Conservation (phyloP, 2,113 vertebrate genomes). For the Clarias gariepinus region DNA sequence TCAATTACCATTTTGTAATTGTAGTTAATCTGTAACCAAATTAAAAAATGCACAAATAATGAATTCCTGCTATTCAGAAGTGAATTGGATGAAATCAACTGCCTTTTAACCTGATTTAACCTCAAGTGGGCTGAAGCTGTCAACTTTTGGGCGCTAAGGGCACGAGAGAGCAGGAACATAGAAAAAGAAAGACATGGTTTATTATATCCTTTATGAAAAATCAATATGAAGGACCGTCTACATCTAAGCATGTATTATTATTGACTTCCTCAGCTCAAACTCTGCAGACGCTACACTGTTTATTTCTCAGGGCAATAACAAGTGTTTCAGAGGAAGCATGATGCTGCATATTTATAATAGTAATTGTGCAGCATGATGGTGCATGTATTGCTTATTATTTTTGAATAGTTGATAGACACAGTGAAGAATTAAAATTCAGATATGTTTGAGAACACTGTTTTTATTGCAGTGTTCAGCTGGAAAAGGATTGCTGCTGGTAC, state of each 20-base stretch:
- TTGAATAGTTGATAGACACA: background rate
- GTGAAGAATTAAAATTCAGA: constrained; percentile 2
- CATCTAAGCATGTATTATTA: background rate
- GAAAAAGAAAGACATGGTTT: constrained; percentile 5
- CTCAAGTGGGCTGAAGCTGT: constrained; percentile 2
- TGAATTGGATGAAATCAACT: background rate
- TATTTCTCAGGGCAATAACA: constrained; percentile 23
- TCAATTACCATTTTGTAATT: too few species aligned
- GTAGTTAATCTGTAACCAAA: background rate
- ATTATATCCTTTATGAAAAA: constrained; percentile 20
- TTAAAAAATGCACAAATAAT: background rate
- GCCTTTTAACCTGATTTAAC: background rate
- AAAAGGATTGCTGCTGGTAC: constrained; percentile 18
- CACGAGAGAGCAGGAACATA: background rate
- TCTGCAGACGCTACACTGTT: background rate
- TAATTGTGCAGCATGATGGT: background rate
- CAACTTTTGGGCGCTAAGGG: background rate
- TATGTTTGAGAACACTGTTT: background rate
- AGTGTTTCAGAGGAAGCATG: constrained; percentile 2
- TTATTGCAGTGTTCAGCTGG: constrained; percentile 20
- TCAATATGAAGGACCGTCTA: constrained; percentile 10
- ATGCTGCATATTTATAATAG: constrained; percentile 15
- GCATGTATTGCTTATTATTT: constrained; percentile 26
- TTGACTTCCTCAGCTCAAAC: background rate
- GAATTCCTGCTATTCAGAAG: background rate